phyloP scores from a whole-genome alignment of 2,113 vertebrate genomes.

The Apodemus speciosus region DNA sequence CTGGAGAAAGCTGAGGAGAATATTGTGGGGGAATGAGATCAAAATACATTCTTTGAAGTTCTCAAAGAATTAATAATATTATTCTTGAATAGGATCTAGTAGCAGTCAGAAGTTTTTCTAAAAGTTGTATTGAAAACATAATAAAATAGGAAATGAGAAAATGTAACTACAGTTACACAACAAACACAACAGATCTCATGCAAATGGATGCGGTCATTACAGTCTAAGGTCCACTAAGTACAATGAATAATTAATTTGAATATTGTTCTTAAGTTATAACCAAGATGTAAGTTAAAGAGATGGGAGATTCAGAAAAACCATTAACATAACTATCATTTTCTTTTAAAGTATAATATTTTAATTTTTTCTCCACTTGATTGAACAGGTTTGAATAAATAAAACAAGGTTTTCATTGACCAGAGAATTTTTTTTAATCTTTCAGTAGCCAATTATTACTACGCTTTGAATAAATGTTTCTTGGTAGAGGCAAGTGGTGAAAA shows the following conservation, averaged over 20 bases:
- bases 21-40: neutral
- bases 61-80: neutral
- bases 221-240: neutral
- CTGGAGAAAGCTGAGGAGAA: neutral
- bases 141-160: neutral
- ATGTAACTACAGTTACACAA: neutral
- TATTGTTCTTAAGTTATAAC: neutral
- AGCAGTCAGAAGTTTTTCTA: neutral
- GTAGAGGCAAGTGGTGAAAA: neutral
- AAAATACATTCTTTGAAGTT: neutral
- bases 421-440: neutral
- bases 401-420: neutral
- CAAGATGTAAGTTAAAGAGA: neutral
- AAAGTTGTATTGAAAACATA: neutral
- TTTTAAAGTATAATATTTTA: neutral
- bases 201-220: neutral
- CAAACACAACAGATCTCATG: neutral
- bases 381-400: neutral
- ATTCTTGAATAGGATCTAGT: neutral
- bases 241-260: neutral
- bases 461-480: neutral
- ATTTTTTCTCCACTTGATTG: neutral
- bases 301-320: neutral
- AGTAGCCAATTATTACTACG: neutral
- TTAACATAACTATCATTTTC: neutral